phyloP scores from a whole-genome alignment of 2,113 vertebrate species.

The Cephalopterus ornatus region DNA sequence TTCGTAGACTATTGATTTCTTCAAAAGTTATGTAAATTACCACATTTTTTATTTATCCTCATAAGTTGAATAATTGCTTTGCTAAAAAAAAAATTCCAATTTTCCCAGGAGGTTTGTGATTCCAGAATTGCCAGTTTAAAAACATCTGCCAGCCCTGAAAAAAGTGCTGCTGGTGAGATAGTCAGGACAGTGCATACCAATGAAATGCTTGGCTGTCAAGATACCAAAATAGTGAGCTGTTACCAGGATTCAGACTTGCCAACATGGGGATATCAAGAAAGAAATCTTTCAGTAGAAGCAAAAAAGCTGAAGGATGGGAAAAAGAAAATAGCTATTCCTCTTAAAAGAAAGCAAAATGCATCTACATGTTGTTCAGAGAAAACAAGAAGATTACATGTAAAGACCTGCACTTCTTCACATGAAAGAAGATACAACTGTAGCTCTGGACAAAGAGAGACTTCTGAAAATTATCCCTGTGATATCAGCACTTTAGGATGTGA shows the following conservation, averaged over 20 bases:
- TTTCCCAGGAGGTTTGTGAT: constrained; percentile 20
- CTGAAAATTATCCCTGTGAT: constrained; percentile 64
- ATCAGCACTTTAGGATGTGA: constrained; percentile 63
- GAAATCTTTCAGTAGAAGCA: not conserved
- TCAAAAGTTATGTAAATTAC: not conserved
- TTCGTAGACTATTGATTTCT: not conserved
- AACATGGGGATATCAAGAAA: not conserved
- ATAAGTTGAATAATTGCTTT: not conserved
- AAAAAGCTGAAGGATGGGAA: not conserved
- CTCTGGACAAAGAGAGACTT: constrained; percentile 22
- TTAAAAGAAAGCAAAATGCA: constrained; percentile 47
- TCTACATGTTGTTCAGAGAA: not conserved
- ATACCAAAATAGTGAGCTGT: not conserved
- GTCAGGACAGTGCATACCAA: not conserved
- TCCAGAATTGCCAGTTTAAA: not conserved
- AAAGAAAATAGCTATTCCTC: not conserved
- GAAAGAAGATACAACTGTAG: not conserved
- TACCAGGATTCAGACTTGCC: not conserved
- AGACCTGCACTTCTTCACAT: not conserved
- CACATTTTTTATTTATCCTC: not conserved
- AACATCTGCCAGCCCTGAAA: not conserved
- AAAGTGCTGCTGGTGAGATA: not conserved
- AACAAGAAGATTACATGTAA: not conserved
- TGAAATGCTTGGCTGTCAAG: not conserved
- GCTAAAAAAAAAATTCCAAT: not conserved